phyloP scores from a whole-genome alignment of 2,888 invertebrate genomes.

The Lasioglossum oenotherae region DNA sequence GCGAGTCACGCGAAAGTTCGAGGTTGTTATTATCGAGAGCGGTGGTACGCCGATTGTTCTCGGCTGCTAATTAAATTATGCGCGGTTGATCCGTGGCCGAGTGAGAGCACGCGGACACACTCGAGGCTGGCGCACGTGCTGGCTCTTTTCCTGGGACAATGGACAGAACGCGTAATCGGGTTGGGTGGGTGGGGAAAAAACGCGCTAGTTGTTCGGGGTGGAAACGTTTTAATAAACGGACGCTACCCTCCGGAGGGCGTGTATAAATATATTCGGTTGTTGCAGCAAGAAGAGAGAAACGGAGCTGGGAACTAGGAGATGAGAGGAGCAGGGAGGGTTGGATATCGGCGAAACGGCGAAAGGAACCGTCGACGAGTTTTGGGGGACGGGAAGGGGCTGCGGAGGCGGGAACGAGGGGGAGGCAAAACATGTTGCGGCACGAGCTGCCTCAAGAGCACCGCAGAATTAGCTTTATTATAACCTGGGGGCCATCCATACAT shows the following conservation, averaged over 20 bases:
- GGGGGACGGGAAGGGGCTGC: constrained; percentile 2
- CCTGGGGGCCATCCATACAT: constrained; percentile 82
- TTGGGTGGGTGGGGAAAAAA: neutral
- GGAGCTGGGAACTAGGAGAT: constrained; percentile 12
- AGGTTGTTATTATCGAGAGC: neutral
- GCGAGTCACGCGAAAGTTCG: neutral
- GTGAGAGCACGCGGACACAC: constrained; percentile 38
- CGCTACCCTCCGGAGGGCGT: constrained; percentile 73
- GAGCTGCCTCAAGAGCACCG: constrained; percentile 82
- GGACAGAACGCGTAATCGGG: constrained; percentile 19
- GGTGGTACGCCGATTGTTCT: constrained; percentile 48
- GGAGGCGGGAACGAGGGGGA: constrained; percentile 71
- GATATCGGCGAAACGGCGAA: constrained; percentile 66
- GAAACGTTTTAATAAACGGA: constrained; percentile 81
- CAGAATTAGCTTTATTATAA: constrained; percentile 84
- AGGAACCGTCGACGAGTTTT: constrained; percentile 44
- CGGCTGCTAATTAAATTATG: constrained; percentile 58
- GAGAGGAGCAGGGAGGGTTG: constrained; percentile 37
- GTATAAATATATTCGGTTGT: constrained; percentile 78
- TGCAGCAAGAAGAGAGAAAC: constrained; percentile 40
- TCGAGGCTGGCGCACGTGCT: constrained; percentile 61
- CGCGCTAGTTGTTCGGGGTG: constrained; percentile 61
- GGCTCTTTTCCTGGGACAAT: constrained; percentile 34
- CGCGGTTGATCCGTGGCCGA: constrained; percentile 8
- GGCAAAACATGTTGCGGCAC: constrained; percentile 83